A percentile compares a stretch with the other conserved stretches of the same genome.
These are phyloP conservation scores for Mylabris phalerata DNA, from an alignment of 1,140 invertebrate genomes.

Conservation along the genomic window DNA sequence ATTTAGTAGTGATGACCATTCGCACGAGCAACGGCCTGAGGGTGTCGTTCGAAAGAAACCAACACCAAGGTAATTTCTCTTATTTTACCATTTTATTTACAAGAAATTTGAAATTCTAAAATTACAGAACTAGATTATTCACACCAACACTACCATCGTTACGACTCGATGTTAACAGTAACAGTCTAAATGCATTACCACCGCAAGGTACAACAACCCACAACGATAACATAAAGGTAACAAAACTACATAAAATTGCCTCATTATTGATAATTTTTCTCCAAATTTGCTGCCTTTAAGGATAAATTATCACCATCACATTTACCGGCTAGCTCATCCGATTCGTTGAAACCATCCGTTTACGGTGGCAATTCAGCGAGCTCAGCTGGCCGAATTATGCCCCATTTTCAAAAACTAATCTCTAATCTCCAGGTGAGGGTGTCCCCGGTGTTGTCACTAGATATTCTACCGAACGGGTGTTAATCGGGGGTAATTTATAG, in stretches of 20 bases:
- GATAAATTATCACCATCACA: constrained; percentile 30
- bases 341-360: constrained; percentile 31
- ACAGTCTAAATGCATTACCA: constrained; percentile 27
- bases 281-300: constrained; percentile 27
- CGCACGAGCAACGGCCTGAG: constrained; percentile 53
- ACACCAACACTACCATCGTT: constrained; percentile 29
- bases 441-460: too few relatives aligned
- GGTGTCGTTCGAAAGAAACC: constrained; percentile 41
- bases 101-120: background rate
- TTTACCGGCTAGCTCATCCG: constrained; percentile 35
- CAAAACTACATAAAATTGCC: too few relatives aligned
- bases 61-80: constrained; percentile 26
- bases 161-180: constrained; percentile 21
- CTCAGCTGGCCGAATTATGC: constrained; percentile 57
- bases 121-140: constrained; percentile 29
- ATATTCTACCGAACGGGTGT: too few relatives aligned
- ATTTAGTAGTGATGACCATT: constrained; percentile 52
- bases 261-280: background rate
- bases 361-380: constrained; percentile 43
- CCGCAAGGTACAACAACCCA: constrained; percentile 31
- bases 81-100: too few relatives aligned
- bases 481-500: too few relatives aligned
- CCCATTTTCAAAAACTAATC: constrained; percentile 61
- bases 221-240: constrained; percentile 22
- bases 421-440: constrained; percentile 64